Conservation (phyloP, 2,797 vertebrate species). For the Enteromius afrohamiltoni region DNA sequence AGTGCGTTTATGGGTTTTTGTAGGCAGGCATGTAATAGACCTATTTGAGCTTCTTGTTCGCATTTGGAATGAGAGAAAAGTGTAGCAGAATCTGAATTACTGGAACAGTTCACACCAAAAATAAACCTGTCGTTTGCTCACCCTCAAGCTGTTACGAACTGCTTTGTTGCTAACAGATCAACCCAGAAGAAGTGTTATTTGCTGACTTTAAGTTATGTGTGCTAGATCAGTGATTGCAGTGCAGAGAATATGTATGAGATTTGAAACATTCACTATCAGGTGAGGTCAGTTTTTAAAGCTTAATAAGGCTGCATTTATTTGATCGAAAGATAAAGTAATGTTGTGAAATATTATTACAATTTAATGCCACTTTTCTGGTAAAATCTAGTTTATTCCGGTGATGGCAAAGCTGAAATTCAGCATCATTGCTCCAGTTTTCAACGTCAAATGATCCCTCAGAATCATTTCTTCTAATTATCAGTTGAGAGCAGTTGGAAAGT, state of each 20-base stretch:
- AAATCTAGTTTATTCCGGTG: background rate
- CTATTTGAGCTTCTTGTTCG: conserved; percentile 17
- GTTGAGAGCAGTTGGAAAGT: background rate
- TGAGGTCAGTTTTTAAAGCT: background rate
- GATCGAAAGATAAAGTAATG: background rate
- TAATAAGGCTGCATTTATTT: background rate
- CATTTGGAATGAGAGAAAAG: conserved; percentile 24
- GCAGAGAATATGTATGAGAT: background rate
- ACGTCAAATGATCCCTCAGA: background rate
- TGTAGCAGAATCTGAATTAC: background rate
- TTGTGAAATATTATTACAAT: background rate
- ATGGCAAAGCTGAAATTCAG: background rate
- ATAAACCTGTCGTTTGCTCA: background rate
- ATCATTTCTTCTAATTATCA: background rate
- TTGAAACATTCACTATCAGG: background rate
- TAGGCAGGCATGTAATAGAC: conserved; percentile 40
- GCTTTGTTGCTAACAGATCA: background rate
- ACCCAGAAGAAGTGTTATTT: background rate
- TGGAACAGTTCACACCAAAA: background rate
- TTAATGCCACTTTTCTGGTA: background rate
- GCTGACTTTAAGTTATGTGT: background rate
- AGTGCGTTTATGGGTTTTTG: conserved; percentile 33
- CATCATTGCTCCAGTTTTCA: background rate
- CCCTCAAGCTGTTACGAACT: background rate
- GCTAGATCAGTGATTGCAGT: no score